phyloP scores from a whole-genome alignment of 2,113 vertebrate species.

The Lycaon pictus region DNA sequence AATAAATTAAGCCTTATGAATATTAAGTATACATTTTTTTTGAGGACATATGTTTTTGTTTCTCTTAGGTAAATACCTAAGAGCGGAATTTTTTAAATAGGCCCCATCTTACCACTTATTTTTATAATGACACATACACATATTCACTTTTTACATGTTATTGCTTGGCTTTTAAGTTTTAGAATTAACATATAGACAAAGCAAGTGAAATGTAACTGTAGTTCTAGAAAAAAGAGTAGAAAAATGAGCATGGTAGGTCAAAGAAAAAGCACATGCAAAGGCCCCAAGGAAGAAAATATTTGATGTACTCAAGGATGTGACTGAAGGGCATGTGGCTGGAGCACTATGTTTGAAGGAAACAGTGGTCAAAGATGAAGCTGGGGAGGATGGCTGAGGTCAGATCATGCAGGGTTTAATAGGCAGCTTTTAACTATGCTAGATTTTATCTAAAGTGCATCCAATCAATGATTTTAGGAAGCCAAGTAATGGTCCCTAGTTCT shows the following conservation, averaged over 20 bases:
- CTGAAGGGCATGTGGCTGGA: background rate
- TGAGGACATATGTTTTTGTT: background rate
- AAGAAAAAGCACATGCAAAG: background rate
- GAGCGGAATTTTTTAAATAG: background rate
- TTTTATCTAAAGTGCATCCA: background rate
- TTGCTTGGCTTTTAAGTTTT: background rate
- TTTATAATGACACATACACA: background rate
- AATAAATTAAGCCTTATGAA: background rate
- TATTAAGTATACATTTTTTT: background rate
- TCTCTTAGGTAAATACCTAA: background rate
- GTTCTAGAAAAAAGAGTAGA: background rate
- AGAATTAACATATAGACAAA: background rate
- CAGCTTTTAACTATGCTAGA: background rate
- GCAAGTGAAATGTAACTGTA: background rate
- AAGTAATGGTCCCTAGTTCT: background rate
- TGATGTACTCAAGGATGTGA: background rate
- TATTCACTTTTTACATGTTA: background rate
- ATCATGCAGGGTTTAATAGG: background rate
- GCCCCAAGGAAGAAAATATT: background rate
- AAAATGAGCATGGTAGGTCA: background rate
- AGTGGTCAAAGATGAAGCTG: background rate
- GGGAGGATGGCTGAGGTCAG: background rate
- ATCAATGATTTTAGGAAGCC: background rate
- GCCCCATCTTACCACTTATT: background rate
- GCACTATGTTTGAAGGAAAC: background rate